Evolutionary conservation across 2,888 invertebrate genomes (phyloP).

Genomic region (Thecophora atra): DNA sequence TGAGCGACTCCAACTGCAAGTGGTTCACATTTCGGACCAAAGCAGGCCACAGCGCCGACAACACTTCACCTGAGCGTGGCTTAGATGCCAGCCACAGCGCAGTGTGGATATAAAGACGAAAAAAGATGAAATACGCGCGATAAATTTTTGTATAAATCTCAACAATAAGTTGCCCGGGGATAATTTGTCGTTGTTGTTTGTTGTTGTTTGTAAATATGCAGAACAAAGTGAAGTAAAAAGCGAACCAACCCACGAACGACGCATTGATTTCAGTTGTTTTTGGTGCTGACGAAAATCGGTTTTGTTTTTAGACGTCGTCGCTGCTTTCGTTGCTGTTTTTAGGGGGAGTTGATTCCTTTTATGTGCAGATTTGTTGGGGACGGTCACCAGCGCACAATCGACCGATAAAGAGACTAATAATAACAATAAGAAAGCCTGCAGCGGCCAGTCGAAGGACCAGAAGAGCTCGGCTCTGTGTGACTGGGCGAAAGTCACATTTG

Average conservation of each 20-base stretch:
- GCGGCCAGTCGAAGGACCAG: neutral
- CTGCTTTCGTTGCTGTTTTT: constrained; percentile 16
- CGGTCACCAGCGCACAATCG: constrained; percentile 22
- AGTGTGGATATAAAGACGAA: constrained; percentile 29
- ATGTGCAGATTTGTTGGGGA: constrained; percentile 27
- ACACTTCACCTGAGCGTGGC: constrained; percentile 20
- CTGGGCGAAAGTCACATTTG: neutral
- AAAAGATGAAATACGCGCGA: constrained; percentile 57
- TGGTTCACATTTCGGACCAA: neutral
- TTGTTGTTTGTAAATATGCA: constrained; percentile 26
- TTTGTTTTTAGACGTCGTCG: constrained; percentile 3
- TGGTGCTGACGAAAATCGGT: neutral
- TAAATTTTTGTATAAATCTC: constrained; percentile 59
- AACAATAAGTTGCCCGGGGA: constrained; percentile 61
- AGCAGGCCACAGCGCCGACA: neutral
- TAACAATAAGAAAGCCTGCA: neutral
- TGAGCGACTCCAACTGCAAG: neutral
- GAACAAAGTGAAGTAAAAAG: constrained; percentile 10
- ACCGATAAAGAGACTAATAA: neutral
- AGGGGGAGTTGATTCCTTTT: constrained; percentile 27
- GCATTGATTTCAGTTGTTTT: constrained; percentile 13
- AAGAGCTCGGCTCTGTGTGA: neutral
- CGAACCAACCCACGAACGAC: constrained; percentile 11
- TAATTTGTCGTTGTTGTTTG: constrained; percentile 42
- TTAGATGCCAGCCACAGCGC: constrained; percentile 10